These are phyloP conservation scores for Gonocerus acuteangulatus DNA, from an alignment of 2,888 invertebrate genomes.

Conservation along the genomic window DNA sequence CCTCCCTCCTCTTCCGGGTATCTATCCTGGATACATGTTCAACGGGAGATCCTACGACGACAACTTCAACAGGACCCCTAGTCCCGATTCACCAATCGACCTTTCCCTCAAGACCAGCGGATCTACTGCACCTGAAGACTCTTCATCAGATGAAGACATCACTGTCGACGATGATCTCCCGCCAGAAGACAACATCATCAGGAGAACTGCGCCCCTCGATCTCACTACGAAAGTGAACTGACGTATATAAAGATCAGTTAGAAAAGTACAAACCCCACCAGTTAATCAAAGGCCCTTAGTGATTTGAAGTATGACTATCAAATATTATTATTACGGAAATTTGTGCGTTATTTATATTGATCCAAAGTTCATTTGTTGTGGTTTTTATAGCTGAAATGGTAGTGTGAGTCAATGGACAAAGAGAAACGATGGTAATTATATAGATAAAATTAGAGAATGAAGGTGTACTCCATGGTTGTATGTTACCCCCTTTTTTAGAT, in stretches of 20 bases:
- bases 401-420: too few relatives aligned
- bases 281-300: conserved; percentile 9
- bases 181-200: conserved; percentile 14
- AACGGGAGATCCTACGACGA: conserved; percentile 25
- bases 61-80: conserved; percentile 39
- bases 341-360: background rate
- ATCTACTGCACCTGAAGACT: conserved; percentile 28
- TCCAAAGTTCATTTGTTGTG: background rate
- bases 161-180: conserved; percentile 34
- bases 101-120: conserved; percentile 43
- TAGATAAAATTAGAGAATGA: too few relatives aligned
- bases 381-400: background rate
- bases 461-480: too few relatives aligned
- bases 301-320: background rate
- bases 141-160: conserved; percentile 32
- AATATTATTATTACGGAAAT: background rate
- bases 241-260: background rate
- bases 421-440: background rate
- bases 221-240: conserved; percentile 37
- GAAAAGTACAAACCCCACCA: conserved; percentile 21
- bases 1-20: conserved; percentile 23
- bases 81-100: conserved; percentile 46
- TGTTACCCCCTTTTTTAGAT: too few relatives aligned
- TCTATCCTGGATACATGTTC: conserved; percentile 24
- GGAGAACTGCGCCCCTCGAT: conserved; percentile 34